These are phyloP conservation scores for Saguinus oedipus DNA, from an alignment of 2,797 vertebrate genomes.

Conservation along the genomic window DNA sequence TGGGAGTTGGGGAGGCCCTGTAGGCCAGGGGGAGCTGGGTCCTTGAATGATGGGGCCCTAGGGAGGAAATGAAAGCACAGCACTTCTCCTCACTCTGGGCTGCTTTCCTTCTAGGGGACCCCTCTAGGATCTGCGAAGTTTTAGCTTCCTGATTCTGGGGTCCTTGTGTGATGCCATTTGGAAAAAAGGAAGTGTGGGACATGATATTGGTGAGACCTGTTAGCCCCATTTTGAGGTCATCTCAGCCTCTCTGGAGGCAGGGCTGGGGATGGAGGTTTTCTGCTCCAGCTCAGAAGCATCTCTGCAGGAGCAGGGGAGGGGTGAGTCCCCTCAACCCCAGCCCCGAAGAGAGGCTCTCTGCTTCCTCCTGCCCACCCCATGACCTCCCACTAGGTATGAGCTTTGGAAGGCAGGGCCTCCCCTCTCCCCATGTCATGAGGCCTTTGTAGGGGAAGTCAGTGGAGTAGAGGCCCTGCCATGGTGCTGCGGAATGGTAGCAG, in stretches of 20 bases:
- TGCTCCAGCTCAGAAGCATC: background rate
- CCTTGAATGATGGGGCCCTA: background rate
- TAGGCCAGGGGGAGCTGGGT: background rate
- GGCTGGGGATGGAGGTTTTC: background rate
- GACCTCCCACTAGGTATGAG: background rate
- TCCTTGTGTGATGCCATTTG: background rate
- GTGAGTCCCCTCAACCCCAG: background rate
- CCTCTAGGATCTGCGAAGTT: background rate
- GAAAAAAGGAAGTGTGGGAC: background rate
- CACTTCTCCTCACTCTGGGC: slow-evolving; percentile 46
- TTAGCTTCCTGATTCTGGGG: slow-evolving; percentile 52
- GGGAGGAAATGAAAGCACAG: slow-evolving; percentile 66
- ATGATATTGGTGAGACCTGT: background rate
- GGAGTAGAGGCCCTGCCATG: background rate
- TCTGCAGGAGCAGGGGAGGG: background rate
- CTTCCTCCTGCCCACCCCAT: background rate
- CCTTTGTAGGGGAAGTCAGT: background rate
- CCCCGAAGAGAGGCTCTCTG: background rate
- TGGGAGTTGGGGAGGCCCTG: background rate
- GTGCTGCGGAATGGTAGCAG: background rate
- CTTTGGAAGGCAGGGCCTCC: background rate
- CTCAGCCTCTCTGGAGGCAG: background rate
- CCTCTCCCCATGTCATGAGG: too few relatives aligned
- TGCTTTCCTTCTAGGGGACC: slow-evolving; percentile 58
- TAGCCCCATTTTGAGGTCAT: background rate